These are phyloP conservation scores for Pristiophorus japonicus DNA, from an alignment of 2,113 vertebrate genomes.

Conservation along the genomic window DNA sequence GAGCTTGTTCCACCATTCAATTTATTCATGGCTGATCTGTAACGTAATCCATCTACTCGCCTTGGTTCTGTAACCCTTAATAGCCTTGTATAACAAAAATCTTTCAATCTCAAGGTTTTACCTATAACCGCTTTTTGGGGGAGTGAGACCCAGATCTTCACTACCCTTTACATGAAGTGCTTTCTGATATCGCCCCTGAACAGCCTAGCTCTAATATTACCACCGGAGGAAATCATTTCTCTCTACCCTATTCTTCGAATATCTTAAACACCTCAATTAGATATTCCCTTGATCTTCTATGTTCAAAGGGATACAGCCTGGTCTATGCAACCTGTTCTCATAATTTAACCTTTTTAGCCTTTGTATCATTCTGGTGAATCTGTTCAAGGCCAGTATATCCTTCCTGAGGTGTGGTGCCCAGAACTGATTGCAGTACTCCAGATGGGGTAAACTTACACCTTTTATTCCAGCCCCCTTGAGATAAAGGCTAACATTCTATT, in stretches of 20 bases:
- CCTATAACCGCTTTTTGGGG: background rate
- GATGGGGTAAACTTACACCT: background rate
- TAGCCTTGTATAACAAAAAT: too few species aligned
- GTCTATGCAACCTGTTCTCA: background rate
- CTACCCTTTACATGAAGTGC: background rate
- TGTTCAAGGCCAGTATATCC: background rate
- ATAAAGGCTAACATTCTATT: background rate
- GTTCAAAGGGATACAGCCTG: background rate
- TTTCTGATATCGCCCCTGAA: background rate
- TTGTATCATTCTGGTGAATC: background rate
- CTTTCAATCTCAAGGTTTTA: too few species aligned
- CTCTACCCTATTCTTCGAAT: background rate
- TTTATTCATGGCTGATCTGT: too few species aligned
- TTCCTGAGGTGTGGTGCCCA: background rate
- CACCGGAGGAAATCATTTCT: background rate
- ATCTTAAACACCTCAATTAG: background rate
- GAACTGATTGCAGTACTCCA: background rate
- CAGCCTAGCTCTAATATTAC: background rate
- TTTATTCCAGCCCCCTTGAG: background rate
- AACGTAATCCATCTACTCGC: too few species aligned
- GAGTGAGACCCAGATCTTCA: background rate
- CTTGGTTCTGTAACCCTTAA: too few species aligned
- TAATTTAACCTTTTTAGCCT: background rate
- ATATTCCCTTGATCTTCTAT: background rate
- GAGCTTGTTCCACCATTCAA: too few species aligned